These are phyloP conservation scores for Antheraea yamamai DNA, from an alignment of 2,888 invertebrate genomes.

Conservation along the genomic window DNA sequence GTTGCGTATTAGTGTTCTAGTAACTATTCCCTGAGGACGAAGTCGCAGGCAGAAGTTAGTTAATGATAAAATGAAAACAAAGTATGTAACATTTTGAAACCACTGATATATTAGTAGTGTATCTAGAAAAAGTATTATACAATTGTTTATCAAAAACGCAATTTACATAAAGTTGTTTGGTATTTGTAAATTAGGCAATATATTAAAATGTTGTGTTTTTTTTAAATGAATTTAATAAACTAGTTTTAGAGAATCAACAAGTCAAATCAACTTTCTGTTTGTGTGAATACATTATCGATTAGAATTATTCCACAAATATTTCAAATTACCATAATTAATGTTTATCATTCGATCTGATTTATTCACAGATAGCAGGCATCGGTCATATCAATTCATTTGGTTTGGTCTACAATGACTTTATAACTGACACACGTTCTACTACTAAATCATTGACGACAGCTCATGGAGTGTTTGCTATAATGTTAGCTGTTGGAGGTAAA, in stretches of 20 bases:
- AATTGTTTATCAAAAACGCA: background rate
- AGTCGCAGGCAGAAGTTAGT: no score
- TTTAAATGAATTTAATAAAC: background rate
- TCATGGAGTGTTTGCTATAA: conserved; percentile 70
- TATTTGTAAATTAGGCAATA: conserved; percentile 4
- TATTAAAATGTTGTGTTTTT: background rate
- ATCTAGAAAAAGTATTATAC: background rate
- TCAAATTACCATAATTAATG: conserved; percentile 4
- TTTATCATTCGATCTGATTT: conserved; percentile 4
- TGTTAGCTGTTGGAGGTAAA: conserved; percentile 73
- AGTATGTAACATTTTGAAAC: background rate
- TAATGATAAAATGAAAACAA: background rate
- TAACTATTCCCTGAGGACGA: no score
- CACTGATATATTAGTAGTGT: background rate
- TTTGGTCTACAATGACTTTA: conserved; percentile 75
- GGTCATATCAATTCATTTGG: conserved; percentile 84
- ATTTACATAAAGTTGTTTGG: background rate
- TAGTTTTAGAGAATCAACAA: background rate
- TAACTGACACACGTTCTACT: conserved; percentile 63
- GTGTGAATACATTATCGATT: background rate
- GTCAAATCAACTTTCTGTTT: background rate
- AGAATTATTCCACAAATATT: background rate
- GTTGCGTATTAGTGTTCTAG: no score
- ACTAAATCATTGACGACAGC: conserved; percentile 71
- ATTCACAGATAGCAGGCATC: conserved; percentile 81